Evolutionary conservation across 2,113 vertebrate genomes (phyloP).

Genomic region (Dasyprocta punctata): DNA sequence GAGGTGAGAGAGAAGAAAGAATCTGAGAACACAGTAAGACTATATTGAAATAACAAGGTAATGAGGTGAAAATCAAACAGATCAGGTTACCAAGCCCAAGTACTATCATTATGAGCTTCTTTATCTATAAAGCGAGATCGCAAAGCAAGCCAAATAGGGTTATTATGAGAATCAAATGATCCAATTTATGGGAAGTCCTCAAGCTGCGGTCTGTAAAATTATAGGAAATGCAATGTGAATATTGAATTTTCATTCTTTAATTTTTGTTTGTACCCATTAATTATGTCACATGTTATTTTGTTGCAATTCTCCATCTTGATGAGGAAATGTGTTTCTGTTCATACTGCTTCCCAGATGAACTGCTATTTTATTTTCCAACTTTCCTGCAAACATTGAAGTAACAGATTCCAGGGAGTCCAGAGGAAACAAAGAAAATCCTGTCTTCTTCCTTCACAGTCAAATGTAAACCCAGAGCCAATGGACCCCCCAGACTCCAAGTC

Average conservation of each 20-base stretch:
- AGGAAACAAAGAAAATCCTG: not conserved
- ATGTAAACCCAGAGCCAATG: not conserved
- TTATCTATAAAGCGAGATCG: not conserved
- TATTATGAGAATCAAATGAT: not conserved
- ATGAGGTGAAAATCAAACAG: not conserved
- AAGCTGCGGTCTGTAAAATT: not conserved
- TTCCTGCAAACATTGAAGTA: not conserved
- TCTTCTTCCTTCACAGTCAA: conserved; percentile 17
- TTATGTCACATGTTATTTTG: not conserved
- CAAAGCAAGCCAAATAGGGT: not conserved
- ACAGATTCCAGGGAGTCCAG: not conserved
- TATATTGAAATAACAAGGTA: not conserved
- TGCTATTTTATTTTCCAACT: not conserved
- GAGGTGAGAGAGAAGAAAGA: not conserved
- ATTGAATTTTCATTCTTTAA: conserved; percentile 21
- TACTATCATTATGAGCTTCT: not conserved
- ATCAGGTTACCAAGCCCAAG: not conserved
- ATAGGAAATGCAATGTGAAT: not conserved
- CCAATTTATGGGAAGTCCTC: not conserved
- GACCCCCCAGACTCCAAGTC: not conserved
- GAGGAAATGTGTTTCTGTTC: not conserved
- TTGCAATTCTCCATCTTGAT: not conserved
- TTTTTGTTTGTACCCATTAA: not conserved
- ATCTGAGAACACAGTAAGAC: not conserved
- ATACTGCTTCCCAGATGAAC: not conserved